phyloP scores from a whole-genome alignment of 2,888 invertebrate genomes.

The Sicus ferrugineus region DNA sequence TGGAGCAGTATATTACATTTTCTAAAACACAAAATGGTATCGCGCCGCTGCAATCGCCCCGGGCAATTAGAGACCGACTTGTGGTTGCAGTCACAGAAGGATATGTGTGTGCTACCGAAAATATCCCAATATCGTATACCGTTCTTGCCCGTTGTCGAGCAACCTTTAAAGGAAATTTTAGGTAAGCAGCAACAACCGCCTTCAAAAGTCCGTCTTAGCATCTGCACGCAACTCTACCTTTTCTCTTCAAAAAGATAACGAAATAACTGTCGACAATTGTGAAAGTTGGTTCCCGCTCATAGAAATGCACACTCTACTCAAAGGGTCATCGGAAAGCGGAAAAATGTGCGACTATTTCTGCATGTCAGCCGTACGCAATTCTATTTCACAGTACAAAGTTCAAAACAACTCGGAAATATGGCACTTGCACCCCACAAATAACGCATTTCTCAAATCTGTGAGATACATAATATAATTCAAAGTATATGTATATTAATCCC shows the following conservation, averaged over 20 bases:
- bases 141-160: conserved; percentile 60
- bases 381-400: conserved; percentile 59
- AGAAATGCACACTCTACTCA: conserved; percentile 57
- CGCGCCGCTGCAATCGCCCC: conserved; percentile 56
- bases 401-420: conserved; percentile 57
- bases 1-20: conserved; percentile 62
- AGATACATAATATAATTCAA: conserved; percentile 10
- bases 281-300: conserved; percentile 64
- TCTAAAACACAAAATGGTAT: conserved; percentile 62
- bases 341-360: conserved; percentile 61
- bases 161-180: conserved; percentile 57
- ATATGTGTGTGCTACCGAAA: conserved; percentile 61
- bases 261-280: conserved; percentile 62
- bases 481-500: background rate
- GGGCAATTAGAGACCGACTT: conserved; percentile 61
- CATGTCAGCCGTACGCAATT: conserved; percentile 63
- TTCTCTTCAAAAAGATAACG: conserved; percentile 50
- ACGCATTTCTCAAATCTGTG: conserved; percentile 63
- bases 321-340: conserved; percentile 53
- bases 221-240: background rate
- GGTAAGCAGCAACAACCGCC: conserved; percentile 45
- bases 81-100: conserved; percentile 60
- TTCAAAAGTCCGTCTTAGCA: background rate
- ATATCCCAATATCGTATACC: conserved; percentile 64
- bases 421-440: conserved; percentile 63